Conservation (phyloP, 2,797 vertebrate species). For the Catamblyrhynchus diadema region DNA sequence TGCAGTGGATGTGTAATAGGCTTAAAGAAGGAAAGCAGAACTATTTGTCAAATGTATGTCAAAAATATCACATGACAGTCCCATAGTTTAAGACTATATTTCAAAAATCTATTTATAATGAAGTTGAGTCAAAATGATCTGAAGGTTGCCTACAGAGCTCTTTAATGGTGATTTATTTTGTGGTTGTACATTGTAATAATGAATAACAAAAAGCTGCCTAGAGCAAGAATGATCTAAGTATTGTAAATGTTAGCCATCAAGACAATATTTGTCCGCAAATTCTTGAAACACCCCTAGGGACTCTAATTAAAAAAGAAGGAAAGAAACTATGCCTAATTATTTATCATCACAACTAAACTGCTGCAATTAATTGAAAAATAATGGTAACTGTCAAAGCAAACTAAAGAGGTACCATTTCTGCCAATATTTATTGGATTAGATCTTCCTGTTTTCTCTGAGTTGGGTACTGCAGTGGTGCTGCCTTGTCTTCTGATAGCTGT, state of each 20-base stretch:
- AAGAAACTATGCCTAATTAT: not conserved
- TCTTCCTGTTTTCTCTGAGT: not conserved
- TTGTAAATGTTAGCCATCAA: not conserved
- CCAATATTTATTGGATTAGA: slow-evolving; percentile 49
- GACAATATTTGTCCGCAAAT: not conserved
- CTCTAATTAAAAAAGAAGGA: not conserved
- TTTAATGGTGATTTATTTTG: not conserved
- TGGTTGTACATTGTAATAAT: not conserved
- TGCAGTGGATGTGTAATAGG: not conserved
- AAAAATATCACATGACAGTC: not conserved
- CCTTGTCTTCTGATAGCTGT: not conserved
- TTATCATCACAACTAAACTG: not conserved
- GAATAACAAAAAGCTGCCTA: not conserved
- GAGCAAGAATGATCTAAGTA: not conserved
- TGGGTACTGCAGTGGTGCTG: not conserved
- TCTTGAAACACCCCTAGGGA: not conserved
- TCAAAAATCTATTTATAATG: not conserved
- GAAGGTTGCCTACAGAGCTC: not conserved
- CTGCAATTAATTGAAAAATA: slow-evolving; percentile 53
- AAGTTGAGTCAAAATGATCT: not conserved
- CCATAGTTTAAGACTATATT: not conserved
- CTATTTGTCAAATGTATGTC: not conserved
- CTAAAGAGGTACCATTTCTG: not conserved
- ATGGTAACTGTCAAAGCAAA: slow-evolving; percentile 23
- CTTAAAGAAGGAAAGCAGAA: not conserved